Conservation (phyloP, 2,888 invertebrate genomes). For the Drosophila testacea region DNA sequence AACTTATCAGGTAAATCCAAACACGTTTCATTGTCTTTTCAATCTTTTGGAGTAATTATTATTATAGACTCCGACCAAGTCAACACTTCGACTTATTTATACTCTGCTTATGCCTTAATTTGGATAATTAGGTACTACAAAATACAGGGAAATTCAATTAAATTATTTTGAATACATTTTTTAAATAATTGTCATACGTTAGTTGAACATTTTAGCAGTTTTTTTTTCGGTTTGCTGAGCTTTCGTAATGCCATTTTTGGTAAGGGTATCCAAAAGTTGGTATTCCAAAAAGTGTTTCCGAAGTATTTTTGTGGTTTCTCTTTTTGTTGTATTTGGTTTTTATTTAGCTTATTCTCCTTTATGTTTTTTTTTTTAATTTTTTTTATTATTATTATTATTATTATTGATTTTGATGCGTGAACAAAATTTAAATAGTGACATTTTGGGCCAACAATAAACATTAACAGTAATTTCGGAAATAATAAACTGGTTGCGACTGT, state of each 20-base stretch:
- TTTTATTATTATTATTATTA: slow-evolving; percentile 53
- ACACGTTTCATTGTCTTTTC: slow-evolving; percentile 81
- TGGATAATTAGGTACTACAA: not conserved
- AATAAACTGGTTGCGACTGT: slow-evolving; percentile 76
- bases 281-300: slow-evolving; percentile 1
- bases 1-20: slow-evolving; percentile 69
- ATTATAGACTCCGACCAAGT: slow-evolving; percentile 24
- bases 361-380: slow-evolving; percentile 25
- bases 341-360: slow-evolving; percentile 43
- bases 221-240: not conserved
- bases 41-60: slow-evolving; percentile 71
- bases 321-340: slow-evolving; percentile 58
- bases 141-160: not conserved
- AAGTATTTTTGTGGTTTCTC: slow-evolving; percentile 61
- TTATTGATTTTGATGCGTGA: slow-evolving; percentile 80
- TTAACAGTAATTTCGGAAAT: slow-evolving; percentile 82
- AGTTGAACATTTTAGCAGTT: not conserved
- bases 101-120: slow-evolving; percentile 23
- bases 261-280: slow-evolving; percentile 53
- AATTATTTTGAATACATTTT: not conserved
- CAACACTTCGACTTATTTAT: slow-evolving; percentile 4
- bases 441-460: slow-evolving; percentile 74
- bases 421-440: slow-evolving; percentile 81
- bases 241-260: slow-evolving; percentile 19
- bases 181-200: not conserved